Conservation (phyloP, 2,113 vertebrate genomes). For the Festucalex cinctus region DNA sequence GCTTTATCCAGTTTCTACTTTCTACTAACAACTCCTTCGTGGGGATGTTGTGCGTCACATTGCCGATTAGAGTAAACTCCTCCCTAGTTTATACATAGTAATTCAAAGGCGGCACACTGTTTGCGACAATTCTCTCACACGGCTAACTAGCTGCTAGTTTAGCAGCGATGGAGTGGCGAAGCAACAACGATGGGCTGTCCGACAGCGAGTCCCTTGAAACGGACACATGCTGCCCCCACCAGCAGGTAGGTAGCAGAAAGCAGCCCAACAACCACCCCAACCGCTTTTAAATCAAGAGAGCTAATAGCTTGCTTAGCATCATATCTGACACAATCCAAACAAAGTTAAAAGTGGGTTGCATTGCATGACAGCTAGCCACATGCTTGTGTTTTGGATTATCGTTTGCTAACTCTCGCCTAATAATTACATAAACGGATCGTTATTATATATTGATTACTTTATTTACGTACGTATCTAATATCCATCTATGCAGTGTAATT, state of each 20-base stretch:
- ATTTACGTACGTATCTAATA: background rate
- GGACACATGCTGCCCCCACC: conserved; percentile 14
- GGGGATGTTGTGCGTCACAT: background rate
- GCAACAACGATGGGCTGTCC: conserved; percentile 26
- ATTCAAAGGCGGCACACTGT: background rate
- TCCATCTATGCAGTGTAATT: background rate
- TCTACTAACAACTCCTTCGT: background rate
- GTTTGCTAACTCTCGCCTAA: background rate
- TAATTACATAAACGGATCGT: background rate
- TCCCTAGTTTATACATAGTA: background rate
- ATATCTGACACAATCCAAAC: background rate
- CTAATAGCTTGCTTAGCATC: conserved; percentile 17
- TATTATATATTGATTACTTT: background rate
- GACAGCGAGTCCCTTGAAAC: conserved; percentile 10
- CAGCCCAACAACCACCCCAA: background rate
- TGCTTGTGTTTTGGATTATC: background rate
- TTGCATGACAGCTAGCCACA: background rate
- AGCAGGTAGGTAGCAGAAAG: conserved; percentile 41
- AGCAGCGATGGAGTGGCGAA: conserved; percentile 69
- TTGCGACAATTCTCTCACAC: background rate
- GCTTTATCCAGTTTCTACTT: background rate
- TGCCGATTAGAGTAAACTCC: background rate
- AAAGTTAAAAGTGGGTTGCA: background rate
- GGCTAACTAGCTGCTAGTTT: conserved; percentile 28
- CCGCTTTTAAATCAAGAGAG: background rate